Evolutionary conservation across 2,797 vertebrate species (phyloP).

Genomic region (Myripristis murdjan): DNA sequence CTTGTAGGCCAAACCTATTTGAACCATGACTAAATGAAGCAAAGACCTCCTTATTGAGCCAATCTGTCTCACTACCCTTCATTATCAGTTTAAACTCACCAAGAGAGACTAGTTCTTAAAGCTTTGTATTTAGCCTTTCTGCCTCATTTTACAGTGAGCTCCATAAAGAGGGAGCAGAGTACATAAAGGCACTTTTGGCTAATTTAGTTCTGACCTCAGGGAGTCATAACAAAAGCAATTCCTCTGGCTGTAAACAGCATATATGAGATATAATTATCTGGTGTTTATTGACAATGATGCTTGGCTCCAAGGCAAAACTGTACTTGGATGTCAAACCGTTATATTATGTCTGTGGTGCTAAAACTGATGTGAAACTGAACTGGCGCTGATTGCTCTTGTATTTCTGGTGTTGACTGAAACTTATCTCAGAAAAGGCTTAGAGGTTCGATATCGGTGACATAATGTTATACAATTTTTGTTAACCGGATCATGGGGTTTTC

Average conservation of each 20-base stretch:
- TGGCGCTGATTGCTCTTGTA: conserved; percentile 18
- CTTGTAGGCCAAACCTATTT: conserved; percentile 6
- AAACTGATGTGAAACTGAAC: conserved; percentile 28
- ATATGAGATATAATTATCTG: conserved; percentile 30
- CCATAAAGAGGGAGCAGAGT: conserved; percentile 21
- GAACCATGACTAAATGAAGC: conserved; percentile 18
- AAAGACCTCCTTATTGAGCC: conserved; percentile 6
- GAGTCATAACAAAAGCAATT: conserved; percentile 34
- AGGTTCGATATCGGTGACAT: background rate
- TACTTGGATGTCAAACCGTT: conserved; percentile 58
- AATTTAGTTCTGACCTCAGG: conserved; percentile 52
- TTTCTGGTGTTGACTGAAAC: conserved; percentile 16
- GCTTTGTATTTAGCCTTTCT: conserved; percentile 9
- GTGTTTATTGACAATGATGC: conserved; percentile 37
- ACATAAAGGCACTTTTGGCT: conserved; percentile 27
- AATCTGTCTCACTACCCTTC: conserved; percentile 19
- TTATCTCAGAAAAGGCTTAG: background rate
- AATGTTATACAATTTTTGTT: background rate
- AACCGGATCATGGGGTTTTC: background rate
- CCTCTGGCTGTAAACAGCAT: conserved; percentile 32
- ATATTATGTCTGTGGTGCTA: conserved; percentile 25
- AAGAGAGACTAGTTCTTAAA: background rate
- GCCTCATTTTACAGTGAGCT: conserved; percentile 2
- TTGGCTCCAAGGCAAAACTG: conserved; percentile 35
- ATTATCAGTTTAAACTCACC: conserved; percentile 27